These are phyloP conservation scores for Parauchenoglanis punctatus DNA, from an alignment of 2,797 vertebrate genomes.

Conservation along the genomic window DNA sequence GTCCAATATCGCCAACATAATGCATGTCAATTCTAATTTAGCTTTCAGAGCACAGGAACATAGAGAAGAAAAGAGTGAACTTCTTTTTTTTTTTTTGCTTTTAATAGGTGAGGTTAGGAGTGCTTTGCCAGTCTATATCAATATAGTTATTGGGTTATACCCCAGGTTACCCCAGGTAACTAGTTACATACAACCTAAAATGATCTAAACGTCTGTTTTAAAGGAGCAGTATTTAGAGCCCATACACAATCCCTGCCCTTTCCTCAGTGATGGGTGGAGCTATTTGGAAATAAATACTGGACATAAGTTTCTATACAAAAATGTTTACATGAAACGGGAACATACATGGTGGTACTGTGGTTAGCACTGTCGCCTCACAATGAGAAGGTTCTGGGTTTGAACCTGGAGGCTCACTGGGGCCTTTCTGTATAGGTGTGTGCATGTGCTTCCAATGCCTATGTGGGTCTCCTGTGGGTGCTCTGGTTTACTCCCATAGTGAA, in stretches of 20 bases:
- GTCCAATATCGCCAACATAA: conserved; percentile 62
- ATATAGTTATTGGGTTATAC: not conserved
- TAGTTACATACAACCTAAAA: not conserved
- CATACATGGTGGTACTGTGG: no score
- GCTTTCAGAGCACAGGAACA: conserved; percentile 28
- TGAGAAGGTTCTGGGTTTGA: no score
- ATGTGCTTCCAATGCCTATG: no score
- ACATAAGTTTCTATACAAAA: not conserved
- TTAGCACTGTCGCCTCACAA: no score
- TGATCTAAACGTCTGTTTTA: not conserved
- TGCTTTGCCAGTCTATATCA: not conserved
- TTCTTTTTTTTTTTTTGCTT: not conserved
- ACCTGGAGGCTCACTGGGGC: no score
- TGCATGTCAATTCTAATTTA: conserved; percentile 64
- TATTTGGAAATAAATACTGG: not conserved
- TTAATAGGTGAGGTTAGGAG: not conserved
- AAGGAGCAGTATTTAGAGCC: no score
- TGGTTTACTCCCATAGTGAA: no score
- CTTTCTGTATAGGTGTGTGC: no score
- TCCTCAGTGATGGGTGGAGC: not conserved
- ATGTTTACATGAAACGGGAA: not conserved
- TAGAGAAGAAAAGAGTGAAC: not conserved
- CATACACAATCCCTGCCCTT: not conserved
- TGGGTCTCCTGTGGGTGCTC: no score
- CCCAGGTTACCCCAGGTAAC: no score